Conservation (phyloP, 2,888 invertebrate genomes). For the Apodemia zela region DNA sequence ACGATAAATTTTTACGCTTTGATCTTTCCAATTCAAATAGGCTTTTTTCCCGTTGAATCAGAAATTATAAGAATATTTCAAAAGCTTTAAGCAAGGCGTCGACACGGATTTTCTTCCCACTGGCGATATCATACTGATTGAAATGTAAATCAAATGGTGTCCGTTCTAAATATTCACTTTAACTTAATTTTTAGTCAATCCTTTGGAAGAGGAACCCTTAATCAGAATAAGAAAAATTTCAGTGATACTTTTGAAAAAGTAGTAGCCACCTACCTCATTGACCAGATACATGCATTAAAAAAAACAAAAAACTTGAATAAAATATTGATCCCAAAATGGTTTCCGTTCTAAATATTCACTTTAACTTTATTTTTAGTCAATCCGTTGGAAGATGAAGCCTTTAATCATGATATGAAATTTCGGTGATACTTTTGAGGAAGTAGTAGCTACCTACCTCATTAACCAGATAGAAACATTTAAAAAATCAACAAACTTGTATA, state of each 20-base stretch:
- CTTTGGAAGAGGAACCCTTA: conserved; percentile 47
- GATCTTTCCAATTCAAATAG: conserved; percentile 79
- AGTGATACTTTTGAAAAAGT: neutral
- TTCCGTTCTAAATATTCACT: conserved; percentile 72
- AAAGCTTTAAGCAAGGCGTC: conserved; percentile 76
- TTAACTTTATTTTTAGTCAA: conserved; percentile 62
- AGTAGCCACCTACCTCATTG: neutral
- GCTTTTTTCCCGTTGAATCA: conserved; percentile 72
- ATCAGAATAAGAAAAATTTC: conserved; percentile 19
- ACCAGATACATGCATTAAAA: neutral
- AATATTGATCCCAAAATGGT: conserved; percentile 47
- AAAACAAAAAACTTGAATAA: neutral
- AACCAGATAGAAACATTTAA: neutral
- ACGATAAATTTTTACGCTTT: conserved; percentile 77
- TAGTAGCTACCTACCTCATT: neutral
- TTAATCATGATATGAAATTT: conserved; percentile 27
- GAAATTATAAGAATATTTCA: conserved; percentile 78
- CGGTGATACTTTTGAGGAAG: neutral
- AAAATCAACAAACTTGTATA: neutral
- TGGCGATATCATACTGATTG: conserved; percentile 76
- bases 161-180: conserved; percentile 70
- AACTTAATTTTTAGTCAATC: conserved; percentile 63
- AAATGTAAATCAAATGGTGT: conserved; percentile 77
- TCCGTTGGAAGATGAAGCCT: conserved; percentile 50
- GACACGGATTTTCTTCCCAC: conserved; percentile 73